These are phyloP conservation scores for Leptodirus hochenwartii DNA, from an alignment of 2,888 invertebrate genomes.

Conservation along the genomic window DNA sequence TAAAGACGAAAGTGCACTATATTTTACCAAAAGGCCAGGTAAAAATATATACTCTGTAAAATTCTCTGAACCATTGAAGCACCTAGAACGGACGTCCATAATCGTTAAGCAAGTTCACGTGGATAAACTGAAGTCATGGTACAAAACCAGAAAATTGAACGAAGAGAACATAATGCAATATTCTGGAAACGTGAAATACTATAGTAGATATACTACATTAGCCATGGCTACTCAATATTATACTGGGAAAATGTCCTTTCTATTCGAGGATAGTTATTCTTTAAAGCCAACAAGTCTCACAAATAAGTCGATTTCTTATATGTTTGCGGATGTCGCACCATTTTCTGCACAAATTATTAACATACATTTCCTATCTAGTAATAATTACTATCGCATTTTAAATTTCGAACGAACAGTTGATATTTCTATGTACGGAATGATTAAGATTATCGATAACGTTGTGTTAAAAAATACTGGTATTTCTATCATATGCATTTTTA, in stretches of 20 bases:
- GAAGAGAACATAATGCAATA: conserved; percentile 10
- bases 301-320: neutral
- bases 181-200: conserved; percentile 13
- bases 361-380: conserved; percentile 12
- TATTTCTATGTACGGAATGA: conserved; percentile 17
- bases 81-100: conserved; percentile 1
- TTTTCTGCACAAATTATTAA: conserved; percentile 5
- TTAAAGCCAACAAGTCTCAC: neutral
- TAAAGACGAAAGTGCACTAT: too few species aligned
- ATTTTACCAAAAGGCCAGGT: neutral
- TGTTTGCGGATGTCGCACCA: neutral
- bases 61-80: neutral
- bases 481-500: neutral
- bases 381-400: conserved; percentile 12
- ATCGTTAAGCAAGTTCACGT: conserved; percentile 5
- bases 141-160: conserved; percentile 1
- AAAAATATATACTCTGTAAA: neutral
- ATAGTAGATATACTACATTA: conserved; percentile 15
- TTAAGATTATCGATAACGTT: conserved; percentile 15
- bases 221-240: too few species aligned
- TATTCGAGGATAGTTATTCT: too few species aligned
- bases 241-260: too few species aligned
- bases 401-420: conserved; percentile 14
- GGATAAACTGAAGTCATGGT: neutral
- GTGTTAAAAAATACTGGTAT: conserved; percentile 14